Percentiles rank a stretch among this genome's conserved stretches.
These are phyloP conservation scores for Ceriagrion tenellum DNA, from an alignment of 2,888 invertebrate genomes.

Conservation along the genomic window DNA sequence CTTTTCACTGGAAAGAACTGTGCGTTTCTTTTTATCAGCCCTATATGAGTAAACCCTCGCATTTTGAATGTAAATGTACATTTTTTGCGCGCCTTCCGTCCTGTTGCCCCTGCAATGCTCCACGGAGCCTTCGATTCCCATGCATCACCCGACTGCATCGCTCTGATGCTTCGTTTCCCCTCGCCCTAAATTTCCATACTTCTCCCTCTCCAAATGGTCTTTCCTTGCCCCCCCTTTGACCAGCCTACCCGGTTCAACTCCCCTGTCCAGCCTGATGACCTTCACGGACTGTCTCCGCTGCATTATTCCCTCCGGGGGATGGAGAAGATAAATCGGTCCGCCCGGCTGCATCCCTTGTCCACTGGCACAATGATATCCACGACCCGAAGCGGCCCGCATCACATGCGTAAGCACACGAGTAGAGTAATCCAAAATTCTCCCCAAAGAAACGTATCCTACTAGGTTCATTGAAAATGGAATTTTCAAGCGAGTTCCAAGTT, in stretches of 20 bases:
- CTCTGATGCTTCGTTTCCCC: not conserved
- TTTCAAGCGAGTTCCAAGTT: not conserved
- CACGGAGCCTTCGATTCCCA: not conserved
- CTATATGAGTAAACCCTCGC: too few relatives aligned
- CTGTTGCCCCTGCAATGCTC: not conserved
- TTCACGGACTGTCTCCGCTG: slow-evolving; percentile 58
- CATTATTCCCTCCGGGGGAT: slow-evolving; percentile 33
- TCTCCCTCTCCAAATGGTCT: not conserved
- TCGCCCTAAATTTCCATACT: not conserved
- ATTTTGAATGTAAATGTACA: too few relatives aligned
- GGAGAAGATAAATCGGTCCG: slow-evolving; percentile 38
- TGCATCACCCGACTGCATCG: slow-evolving; percentile 33
- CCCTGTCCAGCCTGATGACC: slow-evolving; percentile 36
- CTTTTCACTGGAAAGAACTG: too few relatives aligned
- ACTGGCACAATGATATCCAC: not conserved
- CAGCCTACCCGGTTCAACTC: not conserved
- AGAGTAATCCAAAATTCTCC: not conserved
- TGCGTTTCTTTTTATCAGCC: too few relatives aligned
- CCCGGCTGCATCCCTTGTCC: slow-evolving; percentile 42
- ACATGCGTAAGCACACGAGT: not conserved
- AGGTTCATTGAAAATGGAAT: not conserved
- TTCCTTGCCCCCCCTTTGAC: not conserved
- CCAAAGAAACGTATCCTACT: not conserved
- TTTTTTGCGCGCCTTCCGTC: too few relatives aligned
- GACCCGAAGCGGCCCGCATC: not conserved